These are phyloP conservation scores for Chionoecetes opilio DNA, from an alignment of 1,140 invertebrate genomes.

Conservation along the genomic window DNA sequence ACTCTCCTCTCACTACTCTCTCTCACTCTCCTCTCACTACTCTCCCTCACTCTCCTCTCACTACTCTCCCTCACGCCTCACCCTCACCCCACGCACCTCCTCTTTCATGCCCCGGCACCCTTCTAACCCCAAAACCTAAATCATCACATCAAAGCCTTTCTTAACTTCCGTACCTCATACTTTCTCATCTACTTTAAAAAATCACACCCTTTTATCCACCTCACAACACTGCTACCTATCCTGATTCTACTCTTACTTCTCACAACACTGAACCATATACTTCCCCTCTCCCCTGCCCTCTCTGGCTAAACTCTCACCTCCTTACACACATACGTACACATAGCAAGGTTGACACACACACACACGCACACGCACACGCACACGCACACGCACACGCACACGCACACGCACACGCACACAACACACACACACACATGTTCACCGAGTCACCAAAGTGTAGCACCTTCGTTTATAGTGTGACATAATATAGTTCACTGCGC, in stretches of 20 bases:
- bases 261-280: too few species aligned
- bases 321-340: not conserved
- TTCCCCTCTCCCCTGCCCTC: not conserved
- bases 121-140: too few species aligned
- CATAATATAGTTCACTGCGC: not conserved
- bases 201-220: too few species aligned
- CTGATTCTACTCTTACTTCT: too few species aligned
- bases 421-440: not conserved
- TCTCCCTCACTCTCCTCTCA: too few species aligned
- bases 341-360: too few species aligned
- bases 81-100: not conserved
- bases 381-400: not conserved
- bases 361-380: not conserved
- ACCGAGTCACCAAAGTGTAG: not conserved
- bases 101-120: too few species aligned
- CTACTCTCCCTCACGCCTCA: not conserved
- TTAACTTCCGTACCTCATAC: too few species aligned
- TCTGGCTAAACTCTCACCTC: not conserved
- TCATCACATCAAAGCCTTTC: too few species aligned
- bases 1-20: not conserved
- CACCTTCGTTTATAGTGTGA: slow-evolving; percentile 1
- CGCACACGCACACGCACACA: not conserved
- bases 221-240: too few species aligned
- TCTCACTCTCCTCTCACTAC: too few species aligned
- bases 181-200: too few species aligned